Conservation (phyloP, 1,140 invertebrate genomes). For the Sarcophaga peregrina region DNA sequence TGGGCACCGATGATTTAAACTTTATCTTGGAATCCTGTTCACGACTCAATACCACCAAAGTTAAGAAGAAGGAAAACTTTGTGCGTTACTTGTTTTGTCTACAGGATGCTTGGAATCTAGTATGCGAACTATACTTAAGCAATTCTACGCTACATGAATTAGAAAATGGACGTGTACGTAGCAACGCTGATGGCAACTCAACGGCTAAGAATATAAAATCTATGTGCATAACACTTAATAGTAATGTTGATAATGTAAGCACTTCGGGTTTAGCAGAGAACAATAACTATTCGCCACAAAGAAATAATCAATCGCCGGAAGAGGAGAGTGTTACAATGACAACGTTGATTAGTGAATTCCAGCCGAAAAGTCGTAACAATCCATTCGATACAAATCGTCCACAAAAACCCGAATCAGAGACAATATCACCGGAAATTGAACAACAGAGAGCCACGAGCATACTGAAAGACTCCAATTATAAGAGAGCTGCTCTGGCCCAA, state of each 20-base stretch:
- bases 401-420: constrained; percentile 69
- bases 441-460: constrained; percentile 81
- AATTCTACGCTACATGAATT: constrained; percentile 68
- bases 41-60: constrained; percentile 68
- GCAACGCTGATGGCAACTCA: not conserved
- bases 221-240: constrained; percentile 56
- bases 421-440: constrained; percentile 78
- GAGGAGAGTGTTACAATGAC: constrained; percentile 66
- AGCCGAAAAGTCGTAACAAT: constrained; percentile 69
- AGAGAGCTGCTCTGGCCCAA: constrained; percentile 61
- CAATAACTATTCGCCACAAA: constrained; percentile 53
- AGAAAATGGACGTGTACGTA: constrained; percentile 64
- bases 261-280: constrained; percentile 46
- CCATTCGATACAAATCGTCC: constrained; percentile 69
- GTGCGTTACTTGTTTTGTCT: constrained; percentile 71
- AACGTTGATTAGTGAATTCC: constrained; percentile 68
- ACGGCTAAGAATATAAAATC: constrained; percentile 45
- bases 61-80: constrained; percentile 70
- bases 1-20: constrained; percentile 74
- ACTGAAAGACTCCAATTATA: constrained; percentile 73
- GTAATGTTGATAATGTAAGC: constrained; percentile 51
- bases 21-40: constrained; percentile 72
- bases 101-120: constrained; percentile 71
- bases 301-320: constrained; percentile 54
- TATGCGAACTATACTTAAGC: constrained; percentile 69